phyloP scores from a whole-genome alignment of 2,113 vertebrate species.

The Zapornia atra region DNA sequence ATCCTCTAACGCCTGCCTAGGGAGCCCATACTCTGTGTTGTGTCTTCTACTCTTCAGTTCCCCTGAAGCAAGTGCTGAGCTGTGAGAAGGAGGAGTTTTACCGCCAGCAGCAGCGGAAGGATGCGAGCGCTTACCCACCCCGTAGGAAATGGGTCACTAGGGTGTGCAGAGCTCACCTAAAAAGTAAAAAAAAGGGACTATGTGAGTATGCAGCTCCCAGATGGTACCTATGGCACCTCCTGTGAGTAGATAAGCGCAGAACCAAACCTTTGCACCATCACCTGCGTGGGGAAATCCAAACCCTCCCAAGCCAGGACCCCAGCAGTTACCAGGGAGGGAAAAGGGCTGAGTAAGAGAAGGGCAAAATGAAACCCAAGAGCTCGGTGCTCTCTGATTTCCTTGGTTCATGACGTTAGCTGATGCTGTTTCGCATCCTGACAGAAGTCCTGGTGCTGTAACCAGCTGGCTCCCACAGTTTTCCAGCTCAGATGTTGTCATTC shows the following conservation, averaged over 20 bases:
- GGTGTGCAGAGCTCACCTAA: background rate
- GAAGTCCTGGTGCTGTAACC: background rate
- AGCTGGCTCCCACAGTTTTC: background rate
- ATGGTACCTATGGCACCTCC: background rate
- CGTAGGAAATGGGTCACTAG: background rate
- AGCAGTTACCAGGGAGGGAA: background rate
- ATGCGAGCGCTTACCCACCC: background rate
- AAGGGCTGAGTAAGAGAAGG: background rate
- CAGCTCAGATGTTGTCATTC: background rate
- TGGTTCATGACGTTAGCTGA: background rate
- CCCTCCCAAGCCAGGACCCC: fast-evolving
- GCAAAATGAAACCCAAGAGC: background rate
- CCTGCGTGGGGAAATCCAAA: background rate
- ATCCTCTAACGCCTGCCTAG: background rate
- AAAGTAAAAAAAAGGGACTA: background rate
- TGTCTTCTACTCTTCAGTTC: background rate
- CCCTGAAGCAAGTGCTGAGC: background rate
- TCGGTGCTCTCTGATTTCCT: no score
- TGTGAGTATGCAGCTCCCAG: background rate
- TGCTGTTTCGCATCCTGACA: background rate
- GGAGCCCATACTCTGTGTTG: background rate
- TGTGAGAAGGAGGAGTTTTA: background rate
- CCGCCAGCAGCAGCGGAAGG: background rate
- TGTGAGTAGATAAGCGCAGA: background rate
- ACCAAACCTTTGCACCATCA: background rate